phyloP scores from a whole-genome alignment of 2,797 vertebrate genomes.

The Chaunax sp. region DNA sequence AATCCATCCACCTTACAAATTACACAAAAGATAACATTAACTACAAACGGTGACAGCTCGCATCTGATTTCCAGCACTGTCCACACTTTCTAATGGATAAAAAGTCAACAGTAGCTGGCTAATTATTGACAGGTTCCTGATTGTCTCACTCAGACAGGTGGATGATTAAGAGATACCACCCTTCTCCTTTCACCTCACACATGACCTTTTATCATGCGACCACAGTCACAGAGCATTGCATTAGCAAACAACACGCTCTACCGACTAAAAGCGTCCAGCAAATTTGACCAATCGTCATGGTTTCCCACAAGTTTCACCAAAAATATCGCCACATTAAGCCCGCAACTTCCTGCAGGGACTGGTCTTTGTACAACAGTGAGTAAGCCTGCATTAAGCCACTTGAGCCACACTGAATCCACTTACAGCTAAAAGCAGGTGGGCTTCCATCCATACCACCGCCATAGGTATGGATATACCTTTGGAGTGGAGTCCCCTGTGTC shows the following conservation, averaged over 20 bases:
- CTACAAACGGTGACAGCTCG: not conserved
- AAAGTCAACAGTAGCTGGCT: slow-evolving; percentile 39
- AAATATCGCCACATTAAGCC: no score
- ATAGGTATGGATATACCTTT: slow-evolving; percentile 68
- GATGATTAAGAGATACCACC: slow-evolving; percentile 21
- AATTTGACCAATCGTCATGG: no score
- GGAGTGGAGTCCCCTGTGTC: slow-evolving; percentile 70
- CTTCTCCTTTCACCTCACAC: slow-evolving; percentile 23
- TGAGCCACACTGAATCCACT: slow-evolving; percentile 66
- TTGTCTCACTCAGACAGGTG: slow-evolving; percentile 25
- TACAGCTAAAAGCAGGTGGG: slow-evolving; percentile 73
- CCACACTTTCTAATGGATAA: not conserved
- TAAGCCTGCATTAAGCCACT: slow-evolving; percentile 65
- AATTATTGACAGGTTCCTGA: slow-evolving; percentile 45
- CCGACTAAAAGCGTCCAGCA: no score
- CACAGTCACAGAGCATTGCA: not conserved
- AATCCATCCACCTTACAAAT: not conserved
- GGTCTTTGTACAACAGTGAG: slow-evolving; percentile 26
- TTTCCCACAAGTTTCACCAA: no score
- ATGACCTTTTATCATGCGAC: slow-evolving; percentile 13
- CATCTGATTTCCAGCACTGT: slow-evolving; percentile 9
- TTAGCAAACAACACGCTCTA: not conserved
- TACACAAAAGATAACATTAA: not conserved
- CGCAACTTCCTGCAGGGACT: slow-evolving; percentile 1
- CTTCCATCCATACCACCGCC: slow-evolving; percentile 54